Evolutionary conservation across 1,140 invertebrate genomes (phyloP), one percentile per base, ranked within the genome.

Genomic region (Megalopta genalis): DNA sequence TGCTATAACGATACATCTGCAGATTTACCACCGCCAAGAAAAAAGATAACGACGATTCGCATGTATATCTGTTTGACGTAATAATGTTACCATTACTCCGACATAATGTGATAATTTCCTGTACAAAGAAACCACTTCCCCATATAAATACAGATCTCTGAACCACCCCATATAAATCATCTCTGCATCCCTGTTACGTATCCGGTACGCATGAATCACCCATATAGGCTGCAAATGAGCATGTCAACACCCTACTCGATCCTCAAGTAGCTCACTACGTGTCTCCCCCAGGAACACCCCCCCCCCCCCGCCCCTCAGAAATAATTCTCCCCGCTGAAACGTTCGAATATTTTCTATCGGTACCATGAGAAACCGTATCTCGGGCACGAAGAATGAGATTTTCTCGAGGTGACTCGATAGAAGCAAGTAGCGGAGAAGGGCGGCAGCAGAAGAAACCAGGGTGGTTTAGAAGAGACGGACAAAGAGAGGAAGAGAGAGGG

Each of bases 401-500:
- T 72, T 42, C 46, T 72, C n/a, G 23, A 63, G 42, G 23, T 42
- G 14, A 25, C 21, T 23, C 32, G 57, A 14, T 77, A 39, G 39
- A 25, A 25, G 68, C 67, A 70, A 64, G 42, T 46, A n/a, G n/a
- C 21, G n/a, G 42, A 54, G 21, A 27, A 69, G 63, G 42, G 52
- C 37, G 32, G 49, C 39, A 32, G 64, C 60, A 77, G 74, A 42
- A 77, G 74, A 42, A 69, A 59, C 25, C 42, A 10, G 54, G 49
- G 25, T 59, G 68, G 42, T 21, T 18, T 21, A 7, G 54, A 57
- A 8, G 21, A 21, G 54, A 57, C 18, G 9, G 21, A 54, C 16
- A 16, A 54, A 18, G 7, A 54, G 18, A 54, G 81, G 77, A 57
- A 25, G 70, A 81, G 84, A 77, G 86, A 32, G 32, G 4, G 32